Percentiles rank a stretch among this genome's conserved stretches.
Conservation (phyloP, 2,888 invertebrate species). For the Tridacna crocea region DNA sequence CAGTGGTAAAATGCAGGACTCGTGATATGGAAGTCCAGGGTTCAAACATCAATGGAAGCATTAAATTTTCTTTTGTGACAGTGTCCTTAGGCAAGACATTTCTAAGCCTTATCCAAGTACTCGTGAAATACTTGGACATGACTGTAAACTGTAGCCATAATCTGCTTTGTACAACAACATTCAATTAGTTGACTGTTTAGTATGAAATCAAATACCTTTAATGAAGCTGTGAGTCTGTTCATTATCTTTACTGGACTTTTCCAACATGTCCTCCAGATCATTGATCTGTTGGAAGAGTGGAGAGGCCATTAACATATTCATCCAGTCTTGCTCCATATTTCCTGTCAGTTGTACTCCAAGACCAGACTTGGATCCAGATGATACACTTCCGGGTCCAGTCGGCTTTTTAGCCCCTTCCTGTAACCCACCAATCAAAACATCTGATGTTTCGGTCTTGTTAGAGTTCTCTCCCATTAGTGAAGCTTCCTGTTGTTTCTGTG, state of each 20-base stretch:
- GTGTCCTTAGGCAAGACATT: too few species aligned
- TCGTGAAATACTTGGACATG: too few species aligned
- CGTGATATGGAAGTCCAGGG: too few species aligned
- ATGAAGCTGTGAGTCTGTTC: conserved; percentile 44
- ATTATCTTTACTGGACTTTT: conserved; percentile 66
- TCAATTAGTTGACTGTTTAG: too few species aligned
- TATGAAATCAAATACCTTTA: conserved; percentile 39
- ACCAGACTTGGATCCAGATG: neutral
- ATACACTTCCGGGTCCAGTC: neutral
- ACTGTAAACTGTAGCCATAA: too few species aligned
- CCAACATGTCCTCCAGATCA: conserved; percentile 79
- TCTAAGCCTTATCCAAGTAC: too few species aligned
- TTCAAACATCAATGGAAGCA: too few species aligned
- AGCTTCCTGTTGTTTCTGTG: conserved; percentile 63
- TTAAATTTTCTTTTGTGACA: too few species aligned
- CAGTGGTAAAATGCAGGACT: too few species aligned
- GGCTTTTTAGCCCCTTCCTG: conserved; percentile 54
- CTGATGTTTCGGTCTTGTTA: conserved; percentile 52
- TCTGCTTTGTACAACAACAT: too few species aligned
- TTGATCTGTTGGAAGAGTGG: conserved; percentile 82
- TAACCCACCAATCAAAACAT: conserved; percentile 50
- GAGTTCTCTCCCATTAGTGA: conserved; percentile 57
- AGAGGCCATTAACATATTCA: conserved; percentile 82
- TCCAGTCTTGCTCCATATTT: conserved; percentile 80
- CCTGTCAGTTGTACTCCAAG: conserved; percentile 64